Base-by-base conservation (phyloP, 2,113 vertebrate species). In the Callipepla californica region DNA sequence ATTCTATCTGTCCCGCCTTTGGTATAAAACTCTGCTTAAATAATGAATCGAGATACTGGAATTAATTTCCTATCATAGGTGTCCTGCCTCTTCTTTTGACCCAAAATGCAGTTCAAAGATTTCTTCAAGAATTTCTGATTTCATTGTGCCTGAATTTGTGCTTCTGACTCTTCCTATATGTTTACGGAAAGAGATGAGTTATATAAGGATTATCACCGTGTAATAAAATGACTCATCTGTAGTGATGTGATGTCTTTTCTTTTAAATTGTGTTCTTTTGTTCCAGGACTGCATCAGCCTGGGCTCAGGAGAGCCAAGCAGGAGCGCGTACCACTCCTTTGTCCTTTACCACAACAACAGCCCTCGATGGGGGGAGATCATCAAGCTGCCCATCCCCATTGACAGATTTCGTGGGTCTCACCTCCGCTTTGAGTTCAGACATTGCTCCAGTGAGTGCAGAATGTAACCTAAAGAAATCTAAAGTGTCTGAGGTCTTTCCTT, bases 361-460 rank as follows among this genome's bases (percentile, higher is more conserved):
- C 99, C 99, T 61, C 99, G 99, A 61, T 99, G 99, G 99, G 99
- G 98, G 18, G 99, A 99, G 95, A 98, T 99, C 97, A 97, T 99
- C 96, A 99, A 99, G 80, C 96, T 99, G 77, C 98, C 99, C 80
- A 99, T 99, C 93, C 99, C 99, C 76, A 98, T 99, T 45, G 99
- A 99, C 93, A 97, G 98, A 57, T 99, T 99, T 97, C 98, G 99
- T 59, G 99, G 99, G 13, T 99, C 99, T 80, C 99, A 99, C 94
- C 98, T 99, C 59, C 99, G 99, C 84, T 99, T 99, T 50, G 99
- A 99, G 96, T 99, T 99, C 98, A 98, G 99, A 73, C 99, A 99
- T 95, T 99, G 99, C 97, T 99, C 99, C 95, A 99, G 99, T 99
- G 97, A 98, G 99, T 98, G 74, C 87, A 36, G 55, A 14, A 45